Evolutionary conservation across 2,888 invertebrate genomes (phyloP).

Genomic region (Caenorhabditis sp.): DNA sequence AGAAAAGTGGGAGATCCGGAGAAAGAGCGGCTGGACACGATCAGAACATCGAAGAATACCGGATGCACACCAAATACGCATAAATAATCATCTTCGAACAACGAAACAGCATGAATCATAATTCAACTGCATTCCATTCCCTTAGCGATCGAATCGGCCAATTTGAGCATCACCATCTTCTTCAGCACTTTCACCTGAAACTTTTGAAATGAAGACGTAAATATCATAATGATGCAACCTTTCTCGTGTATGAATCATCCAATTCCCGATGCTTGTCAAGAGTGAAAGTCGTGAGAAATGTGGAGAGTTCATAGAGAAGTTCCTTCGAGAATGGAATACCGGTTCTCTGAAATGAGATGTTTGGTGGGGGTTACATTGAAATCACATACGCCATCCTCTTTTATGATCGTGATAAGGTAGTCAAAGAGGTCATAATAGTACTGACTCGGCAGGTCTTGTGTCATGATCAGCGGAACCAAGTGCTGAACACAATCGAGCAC

Average conservation of each 20-base stretch:
- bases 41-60: conserved; percentile 10
- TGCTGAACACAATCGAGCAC: conserved; percentile 47
- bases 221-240: conserved; percentile 4
- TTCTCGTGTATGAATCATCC: conserved; percentile 30
- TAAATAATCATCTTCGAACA: conserved; percentile 2
- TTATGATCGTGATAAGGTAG: conserved; percentile 53
- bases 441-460: conserved; percentile 57
- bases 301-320: conserved; percentile 47
- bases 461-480: conserved; percentile 55
- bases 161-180: conserved; percentile 56
- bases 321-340: conserved; percentile 43
- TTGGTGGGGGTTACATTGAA: too few species aligned
- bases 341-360: conserved; percentile 37
- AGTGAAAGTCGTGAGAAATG: conserved; percentile 43
- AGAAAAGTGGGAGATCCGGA: conserved; percentile 12
- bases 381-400: conserved; percentile 28
- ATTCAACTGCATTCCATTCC: conserved; percentile 9
- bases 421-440: conserved; percentile 61
- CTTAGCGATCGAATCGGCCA: conserved; percentile 51
- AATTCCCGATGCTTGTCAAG: conserved; percentile 41
- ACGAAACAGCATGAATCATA: not conserved
- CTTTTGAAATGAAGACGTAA: not conserved
- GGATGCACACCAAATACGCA: not conserved
- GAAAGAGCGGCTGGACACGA: not conserved
- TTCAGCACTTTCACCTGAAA: conserved; percentile 54